Percentiles rank a stretch among this genome's conserved stretches.
phyloP scores from a whole-genome alignment of 2,888 invertebrate genomes.

The Pandemis corylana region DNA sequence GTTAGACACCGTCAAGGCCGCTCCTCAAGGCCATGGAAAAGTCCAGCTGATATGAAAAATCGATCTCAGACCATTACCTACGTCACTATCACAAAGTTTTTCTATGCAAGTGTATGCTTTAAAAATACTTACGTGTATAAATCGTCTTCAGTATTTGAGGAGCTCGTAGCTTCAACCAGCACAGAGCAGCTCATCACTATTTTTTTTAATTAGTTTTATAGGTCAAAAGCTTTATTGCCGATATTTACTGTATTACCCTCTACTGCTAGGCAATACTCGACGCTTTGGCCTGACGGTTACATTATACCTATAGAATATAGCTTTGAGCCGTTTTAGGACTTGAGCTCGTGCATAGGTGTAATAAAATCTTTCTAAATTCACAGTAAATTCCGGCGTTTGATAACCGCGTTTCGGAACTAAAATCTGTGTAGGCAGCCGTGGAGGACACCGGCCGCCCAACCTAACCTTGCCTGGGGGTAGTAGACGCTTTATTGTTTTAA shows the following conservation, averaged over 20 bases:
- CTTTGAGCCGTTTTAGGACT: neutral
- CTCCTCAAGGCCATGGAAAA: slow-evolving; percentile 46
- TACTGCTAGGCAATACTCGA: slow-evolving; percentile 1
- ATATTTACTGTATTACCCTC: slow-evolving; percentile 17
- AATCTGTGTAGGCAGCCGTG: slow-evolving; percentile 57
- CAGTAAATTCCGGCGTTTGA: slow-evolving; percentile 46
- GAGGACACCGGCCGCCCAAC: slow-evolving; percentile 41
- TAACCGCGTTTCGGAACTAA: slow-evolving; percentile 55
- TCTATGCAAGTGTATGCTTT: neutral
- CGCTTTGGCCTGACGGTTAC: slow-evolving; percentile 8
- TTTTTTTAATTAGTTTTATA: slow-evolving; percentile 34
- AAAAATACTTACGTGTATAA: slow-evolving; percentile 71
- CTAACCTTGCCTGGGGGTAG: slow-evolving; percentile 46
- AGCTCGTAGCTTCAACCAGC: slow-evolving; percentile 68
- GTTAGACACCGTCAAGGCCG: slow-evolving; percentile 49
- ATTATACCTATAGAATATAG: neutral
- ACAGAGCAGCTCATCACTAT: slow-evolving; percentile 66
- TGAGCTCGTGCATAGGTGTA: neutral
- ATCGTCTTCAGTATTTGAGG: slow-evolving; percentile 67
- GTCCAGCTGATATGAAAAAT: slow-evolving; percentile 56
- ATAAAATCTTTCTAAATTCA: slow-evolving; percentile 15
- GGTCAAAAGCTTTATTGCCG: slow-evolving; percentile 10
- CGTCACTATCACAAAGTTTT: slow-evolving; percentile 34
- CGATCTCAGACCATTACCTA: slow-evolving; percentile 52
- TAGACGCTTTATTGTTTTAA: neutral